Conservation (phyloP, 2,888 invertebrate genomes). For the Ophonus ardosiacus region DNA sequence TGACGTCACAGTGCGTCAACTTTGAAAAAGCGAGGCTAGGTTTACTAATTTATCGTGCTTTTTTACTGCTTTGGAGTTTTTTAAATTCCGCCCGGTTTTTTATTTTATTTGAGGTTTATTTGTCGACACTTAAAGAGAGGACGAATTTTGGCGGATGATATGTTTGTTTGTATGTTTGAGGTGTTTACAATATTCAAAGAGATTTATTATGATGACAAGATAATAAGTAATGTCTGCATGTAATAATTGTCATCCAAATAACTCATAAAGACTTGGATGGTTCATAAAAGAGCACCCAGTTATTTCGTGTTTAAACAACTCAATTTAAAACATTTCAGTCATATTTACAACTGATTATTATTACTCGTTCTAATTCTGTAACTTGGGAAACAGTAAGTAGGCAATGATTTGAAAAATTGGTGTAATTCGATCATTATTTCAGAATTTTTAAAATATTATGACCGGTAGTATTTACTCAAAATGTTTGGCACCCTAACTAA, state of each 20-base stretch:
- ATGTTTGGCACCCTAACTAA: too few relatives aligned
- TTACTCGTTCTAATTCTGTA: too few relatives aligned
- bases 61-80: slow-evolving; percentile 23
- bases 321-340: background rate
- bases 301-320: background rate
- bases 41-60: slow-evolving; percentile 59
- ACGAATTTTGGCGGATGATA: slow-evolving; percentile 6
- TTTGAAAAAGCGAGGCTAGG: slow-evolving; percentile 40
- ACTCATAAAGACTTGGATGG: background rate
- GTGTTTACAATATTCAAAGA: slow-evolving; percentile 29
- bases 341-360: background rate
- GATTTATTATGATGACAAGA: slow-evolving; percentile 19
- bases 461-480: too few relatives aligned
- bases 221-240: background rate
- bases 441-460: too few relatives aligned
- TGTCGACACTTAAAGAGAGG: slow-evolving; percentile 2
- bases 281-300: background rate
- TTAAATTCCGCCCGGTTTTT: slow-evolving; percentile 39
- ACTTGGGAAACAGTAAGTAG: too few relatives aligned
- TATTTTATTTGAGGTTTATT: slow-evolving; percentile 32
- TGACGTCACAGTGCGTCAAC: slow-evolving; percentile 45
- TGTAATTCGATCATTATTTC: too few relatives aligned
- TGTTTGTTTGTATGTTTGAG: slow-evolving; percentile 16
- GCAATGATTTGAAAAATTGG: too few relatives aligned
- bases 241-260: background rate